These are phyloP conservation scores for Zaprionus ornatus DNA, from an alignment of 1,140 invertebrate species.

Conservation along the genomic window DNA sequence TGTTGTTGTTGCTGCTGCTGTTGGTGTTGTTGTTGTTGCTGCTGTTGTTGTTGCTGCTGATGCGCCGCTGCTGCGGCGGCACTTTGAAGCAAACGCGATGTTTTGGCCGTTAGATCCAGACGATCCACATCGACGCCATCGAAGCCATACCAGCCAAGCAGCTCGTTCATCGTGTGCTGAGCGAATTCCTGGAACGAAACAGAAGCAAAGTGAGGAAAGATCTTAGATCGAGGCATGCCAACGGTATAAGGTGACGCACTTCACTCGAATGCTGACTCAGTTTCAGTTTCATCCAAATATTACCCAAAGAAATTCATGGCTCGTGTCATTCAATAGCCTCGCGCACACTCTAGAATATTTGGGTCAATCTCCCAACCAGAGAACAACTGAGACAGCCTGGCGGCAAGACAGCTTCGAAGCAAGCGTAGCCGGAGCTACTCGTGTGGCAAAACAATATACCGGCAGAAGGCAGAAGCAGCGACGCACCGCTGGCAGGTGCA, in stretches of 20 bases:
- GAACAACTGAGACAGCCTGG: slow-evolving; percentile 10
- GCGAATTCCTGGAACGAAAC: slow-evolving; percentile 90
- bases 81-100: slow-evolving; percentile 72
- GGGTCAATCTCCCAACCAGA: not conserved
- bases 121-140: slow-evolving; percentile 87
- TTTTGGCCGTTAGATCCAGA: slow-evolving; percentile 80
- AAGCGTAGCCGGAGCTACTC: not conserved
- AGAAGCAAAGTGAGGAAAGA: slow-evolving; percentile 10
- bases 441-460: not conserved
- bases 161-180: slow-evolving; percentile 95
- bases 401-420: not conserved
- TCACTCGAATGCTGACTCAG: slow-evolving; percentile 38
- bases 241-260: slow-evolving; percentile 20
- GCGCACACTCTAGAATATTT: slow-evolving; percentile 1
- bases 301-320: not conserved
- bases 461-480: not conserved
- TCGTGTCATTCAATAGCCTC: slow-evolving; percentile 9
- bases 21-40: slow-evolving; percentile 37
- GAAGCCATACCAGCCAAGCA: slow-evolving; percentile 95
- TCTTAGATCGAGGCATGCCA: slow-evolving; percentile 13
- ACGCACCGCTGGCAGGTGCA: slow-evolving; percentile 25
- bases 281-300: slow-evolving; percentile 6
- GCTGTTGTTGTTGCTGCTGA: slow-evolving; percentile 55
- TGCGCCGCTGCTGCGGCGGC: slow-evolving; percentile 71
- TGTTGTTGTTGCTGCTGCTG: slow-evolving; percentile 44